Percentiles rank a stretch among this genome's conserved stretches.
Evolutionary conservation across 1,140 invertebrate species (phyloP).

Genomic region (Brachionus rubens): DNA sequence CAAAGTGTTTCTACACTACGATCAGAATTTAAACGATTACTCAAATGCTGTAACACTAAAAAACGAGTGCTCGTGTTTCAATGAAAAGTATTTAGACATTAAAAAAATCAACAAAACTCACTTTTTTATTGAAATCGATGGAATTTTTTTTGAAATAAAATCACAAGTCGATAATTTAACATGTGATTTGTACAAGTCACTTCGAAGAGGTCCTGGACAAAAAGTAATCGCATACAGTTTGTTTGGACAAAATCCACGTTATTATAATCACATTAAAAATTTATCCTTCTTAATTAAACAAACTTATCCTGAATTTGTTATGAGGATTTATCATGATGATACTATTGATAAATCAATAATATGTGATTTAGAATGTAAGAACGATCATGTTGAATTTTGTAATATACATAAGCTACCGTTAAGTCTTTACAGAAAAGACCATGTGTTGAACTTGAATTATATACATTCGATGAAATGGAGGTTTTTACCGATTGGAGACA

Average conservation of each 20-base stretch:
- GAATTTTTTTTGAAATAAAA: too few species aligned
- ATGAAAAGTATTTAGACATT: too few species aligned
- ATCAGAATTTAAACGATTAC: too few species aligned
- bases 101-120: too few species aligned
- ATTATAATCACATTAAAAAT: conserved; percentile 1
- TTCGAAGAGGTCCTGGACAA: conserved; percentile 26
- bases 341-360: conserved; percentile 11
- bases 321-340: conserved; percentile 39
- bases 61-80: too few species aligned
- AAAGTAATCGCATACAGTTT: conserved; percentile 19
- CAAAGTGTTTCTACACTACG: too few species aligned
- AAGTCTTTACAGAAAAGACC: neutral
- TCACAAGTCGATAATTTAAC: too few species aligned
- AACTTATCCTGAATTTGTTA: neutral
- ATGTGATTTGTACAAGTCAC: neutral
- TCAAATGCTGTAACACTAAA: too few species aligned
- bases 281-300: neutral
- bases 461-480: conserved; percentile 22
- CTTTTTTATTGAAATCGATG: too few species aligned
- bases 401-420: conserved; percentile 11
- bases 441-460: neutral
- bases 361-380: conserved; percentile 6
- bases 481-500: conserved; percentile 8
- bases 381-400: conserved; percentile 41
- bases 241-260: neutral